Conservation (phyloP, 2,113 vertebrate genomes). For the Petrocephalus zakoni region DNA sequence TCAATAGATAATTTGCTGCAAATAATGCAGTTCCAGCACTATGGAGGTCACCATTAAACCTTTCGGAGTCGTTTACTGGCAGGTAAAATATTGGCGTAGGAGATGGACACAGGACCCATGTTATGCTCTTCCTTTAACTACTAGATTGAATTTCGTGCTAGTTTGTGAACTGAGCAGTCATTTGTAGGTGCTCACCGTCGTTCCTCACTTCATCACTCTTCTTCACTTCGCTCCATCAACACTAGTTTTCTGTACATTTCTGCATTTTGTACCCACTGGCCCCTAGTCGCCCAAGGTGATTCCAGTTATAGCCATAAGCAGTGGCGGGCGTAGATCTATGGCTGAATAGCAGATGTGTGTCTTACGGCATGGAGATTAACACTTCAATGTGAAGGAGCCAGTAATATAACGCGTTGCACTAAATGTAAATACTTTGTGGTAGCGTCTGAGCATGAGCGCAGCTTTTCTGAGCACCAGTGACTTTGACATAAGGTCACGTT, state of each 20-base stretch:
- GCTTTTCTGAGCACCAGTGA: not conserved
- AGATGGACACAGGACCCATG: not conserved
- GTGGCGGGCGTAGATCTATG: not conserved
- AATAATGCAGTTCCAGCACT: not conserved
- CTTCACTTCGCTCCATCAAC: not conserved
- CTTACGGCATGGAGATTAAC: not conserved
- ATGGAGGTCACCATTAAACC: not conserved
- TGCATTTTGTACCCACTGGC: not conserved
- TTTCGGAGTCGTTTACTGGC: not conserved
- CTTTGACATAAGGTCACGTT: not conserved
- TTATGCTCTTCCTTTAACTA: not conserved
- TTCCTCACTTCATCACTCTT: too few species aligned
- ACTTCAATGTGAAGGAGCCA: not conserved
- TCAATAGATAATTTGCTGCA: not conserved
- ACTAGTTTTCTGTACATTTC: not conserved
- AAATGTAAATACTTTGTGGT: not conserved
- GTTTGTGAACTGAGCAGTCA: not conserved
- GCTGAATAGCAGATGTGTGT: not conserved
- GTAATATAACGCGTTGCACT: not conserved
- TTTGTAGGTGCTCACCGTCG: not conserved
- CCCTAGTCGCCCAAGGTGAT: not conserved
- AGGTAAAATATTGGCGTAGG: not conserved
- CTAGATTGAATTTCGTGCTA: not conserved
- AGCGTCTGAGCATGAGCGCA: not conserved
- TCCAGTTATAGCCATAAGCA: not conserved